Evolutionary conservation across 1,140 invertebrate species (phyloP).

Genomic region (Drosophila funebris): DNA sequence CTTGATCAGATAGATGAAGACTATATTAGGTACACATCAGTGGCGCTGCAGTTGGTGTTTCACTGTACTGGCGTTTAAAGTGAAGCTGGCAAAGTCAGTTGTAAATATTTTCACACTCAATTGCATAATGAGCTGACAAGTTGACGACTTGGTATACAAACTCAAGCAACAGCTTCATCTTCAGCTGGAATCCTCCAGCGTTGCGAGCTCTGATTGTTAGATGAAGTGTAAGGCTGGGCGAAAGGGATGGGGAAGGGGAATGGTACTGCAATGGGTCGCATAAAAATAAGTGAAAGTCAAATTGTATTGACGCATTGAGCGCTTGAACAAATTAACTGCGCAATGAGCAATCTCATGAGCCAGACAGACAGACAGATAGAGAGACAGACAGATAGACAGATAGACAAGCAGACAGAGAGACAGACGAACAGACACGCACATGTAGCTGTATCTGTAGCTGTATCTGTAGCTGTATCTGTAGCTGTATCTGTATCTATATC

Average conservation of each 20-base stretch:
- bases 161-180: conserved; percentile 8
- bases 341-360: conserved; percentile 61
- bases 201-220: not conserved
- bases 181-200: conserved; percentile 13
- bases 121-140: conserved; percentile 43
- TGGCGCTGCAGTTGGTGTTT: not conserved
- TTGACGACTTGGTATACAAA: conserved; percentile 27
- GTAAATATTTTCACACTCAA: conserved; percentile 39
- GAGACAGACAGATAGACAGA: conserved; percentile 3
- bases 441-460: conserved; percentile 22
- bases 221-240: not conserved
- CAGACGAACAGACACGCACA: conserved; percentile 26
- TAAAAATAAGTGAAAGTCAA: conserved; percentile 78
- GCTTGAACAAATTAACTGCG: conserved; percentile 79
- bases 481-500: conserved; percentile 36
- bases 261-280: conserved; percentile 39
- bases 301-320: conserved; percentile 79
- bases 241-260: not conserved
- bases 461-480: conserved; percentile 18
- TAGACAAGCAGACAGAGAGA: conserved; percentile 1
- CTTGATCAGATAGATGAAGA: not conserved
- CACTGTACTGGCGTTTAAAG: not conserved
- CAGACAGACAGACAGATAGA: conserved; percentile 4
- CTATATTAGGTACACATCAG: not conserved
- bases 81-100: conserved; percentile 15